Conservation (phyloP, 2,888 invertebrate genomes). For the Phalera bucephala region DNA sequence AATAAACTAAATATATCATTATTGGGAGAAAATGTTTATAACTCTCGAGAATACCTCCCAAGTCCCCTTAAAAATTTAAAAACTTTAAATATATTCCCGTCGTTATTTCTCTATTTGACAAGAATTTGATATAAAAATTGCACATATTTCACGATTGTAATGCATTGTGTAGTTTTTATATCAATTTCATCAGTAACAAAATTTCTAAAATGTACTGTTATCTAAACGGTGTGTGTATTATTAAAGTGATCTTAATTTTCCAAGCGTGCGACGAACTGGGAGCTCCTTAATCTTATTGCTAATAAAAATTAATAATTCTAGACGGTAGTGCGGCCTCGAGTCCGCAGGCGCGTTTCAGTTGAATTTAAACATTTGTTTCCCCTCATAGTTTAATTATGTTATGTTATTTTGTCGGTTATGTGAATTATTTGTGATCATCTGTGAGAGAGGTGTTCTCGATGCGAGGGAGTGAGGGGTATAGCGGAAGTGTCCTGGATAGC, state of each 20-base stretch:
- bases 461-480: conserved; percentile 82
- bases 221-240: conserved; percentile 35
- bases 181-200: conserved; percentile 38
- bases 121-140: conserved; percentile 52
- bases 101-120: conserved; percentile 11
- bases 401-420: conserved; percentile 73
- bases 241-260: conserved; percentile 51
- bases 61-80: conserved; percentile 10
- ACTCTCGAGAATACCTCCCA: conserved; percentile 62
- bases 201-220: conserved; percentile 19
- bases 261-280: conserved; percentile 63
- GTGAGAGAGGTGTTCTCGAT: conserved; percentile 84
- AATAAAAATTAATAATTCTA: conserved; percentile 35
- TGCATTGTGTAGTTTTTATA: conserved; percentile 35
- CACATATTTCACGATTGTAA: conserved; percentile 3
- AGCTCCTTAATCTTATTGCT: conserved; percentile 45
- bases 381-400: conserved; percentile 71
- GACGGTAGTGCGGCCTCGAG: conserved; percentile 50
- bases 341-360: conserved; percentile 60
- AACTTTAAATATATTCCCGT: conserved; percentile 9
- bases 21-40: no score
- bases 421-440: conserved; percentile 79
- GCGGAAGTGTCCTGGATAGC: conserved; percentile 79
- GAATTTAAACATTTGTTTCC: conserved; percentile 56
- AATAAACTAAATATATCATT: no score